Evolutionary conservation across 2,888 invertebrate species (phyloP).

Genomic region (Dasysyrphus albostriatus): DNA sequence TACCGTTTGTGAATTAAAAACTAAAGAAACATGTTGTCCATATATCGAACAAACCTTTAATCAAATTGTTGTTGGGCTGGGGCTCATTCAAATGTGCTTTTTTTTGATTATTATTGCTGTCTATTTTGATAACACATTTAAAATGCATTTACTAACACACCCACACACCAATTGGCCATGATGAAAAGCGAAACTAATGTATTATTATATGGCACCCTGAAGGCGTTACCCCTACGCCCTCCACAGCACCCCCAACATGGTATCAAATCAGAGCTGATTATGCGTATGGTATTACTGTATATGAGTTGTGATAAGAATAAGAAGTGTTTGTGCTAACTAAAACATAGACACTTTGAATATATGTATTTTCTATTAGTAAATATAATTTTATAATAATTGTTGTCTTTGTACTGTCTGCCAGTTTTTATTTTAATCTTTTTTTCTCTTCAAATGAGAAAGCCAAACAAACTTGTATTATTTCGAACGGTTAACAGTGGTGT

Average conservation of each 20-base stretch:
- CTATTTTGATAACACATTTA: conserved; percentile 28
- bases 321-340: neutral
- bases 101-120: neutral
- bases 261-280: neutral
- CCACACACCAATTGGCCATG: conserved; percentile 20
- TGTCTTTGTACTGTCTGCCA: neutral
- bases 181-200: conserved; percentile 22
- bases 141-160: conserved; percentile 15
- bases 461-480: neutral
- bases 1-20: neutral
- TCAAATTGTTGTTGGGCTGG: neutral
- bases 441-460: neutral
- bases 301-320: neutral
- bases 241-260: too few species aligned
- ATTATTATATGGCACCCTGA: neutral
- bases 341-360: neutral
- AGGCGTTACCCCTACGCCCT: neutral
- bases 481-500: neutral
- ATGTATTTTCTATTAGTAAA: conserved; percentile 1
- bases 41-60: neutral
- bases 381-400: neutral
- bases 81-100: conserved; percentile 1
- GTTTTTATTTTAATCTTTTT: neutral
- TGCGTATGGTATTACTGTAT: neutral
- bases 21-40: conserved; percentile 37